A percentile compares a stretch with the other conserved stretches of the same genome.
phyloP scores from a whole-genome alignment of 2,888 invertebrate genomes.

The Chouioia cunea region DNA sequence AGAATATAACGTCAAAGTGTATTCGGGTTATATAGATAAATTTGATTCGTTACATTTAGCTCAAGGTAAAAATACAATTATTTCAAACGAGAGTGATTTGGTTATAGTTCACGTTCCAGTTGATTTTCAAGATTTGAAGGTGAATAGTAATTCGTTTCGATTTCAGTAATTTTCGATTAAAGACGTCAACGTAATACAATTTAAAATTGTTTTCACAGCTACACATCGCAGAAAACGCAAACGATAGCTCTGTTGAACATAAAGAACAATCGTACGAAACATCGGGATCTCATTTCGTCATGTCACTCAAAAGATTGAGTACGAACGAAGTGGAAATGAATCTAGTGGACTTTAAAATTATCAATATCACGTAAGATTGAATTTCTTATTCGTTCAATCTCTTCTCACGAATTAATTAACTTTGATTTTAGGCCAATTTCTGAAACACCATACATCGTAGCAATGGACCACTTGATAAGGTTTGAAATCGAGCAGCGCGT shows the following conservation, averaged over 20 bases:
- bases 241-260: not conserved
- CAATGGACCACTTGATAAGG: slow-evolving; percentile 11
- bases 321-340: slow-evolving; percentile 1
- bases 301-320: slow-evolving; percentile 1
- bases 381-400: too few species aligned
- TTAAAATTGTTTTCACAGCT: slow-evolving; percentile 5
- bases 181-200: not conserved
- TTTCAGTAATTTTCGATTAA: not conserved
- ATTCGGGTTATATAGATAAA: not conserved
- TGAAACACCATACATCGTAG: not conserved
- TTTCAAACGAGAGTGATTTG: slow-evolving; percentile 8
- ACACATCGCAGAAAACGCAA: slow-evolving; percentile 1
- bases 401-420: too few species aligned
- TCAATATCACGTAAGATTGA: not conserved
- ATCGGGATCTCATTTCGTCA: not conserved
- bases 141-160: slow-evolving; percentile 2
- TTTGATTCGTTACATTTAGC: not conserved
- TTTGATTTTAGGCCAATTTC: too few species aligned
- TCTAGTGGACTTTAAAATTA: not conserved
- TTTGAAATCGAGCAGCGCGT: not conserved
- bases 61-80: slow-evolving; percentile 1
- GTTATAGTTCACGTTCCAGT: slow-evolving; percentile 4
- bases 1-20: not conserved
- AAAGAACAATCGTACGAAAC: not conserved
- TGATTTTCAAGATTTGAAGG: slow-evolving; percentile 1